phyloP scores from a whole-genome alignment of 2,113 vertebrate species.

The Coptodon bakossiorum region DNA sequence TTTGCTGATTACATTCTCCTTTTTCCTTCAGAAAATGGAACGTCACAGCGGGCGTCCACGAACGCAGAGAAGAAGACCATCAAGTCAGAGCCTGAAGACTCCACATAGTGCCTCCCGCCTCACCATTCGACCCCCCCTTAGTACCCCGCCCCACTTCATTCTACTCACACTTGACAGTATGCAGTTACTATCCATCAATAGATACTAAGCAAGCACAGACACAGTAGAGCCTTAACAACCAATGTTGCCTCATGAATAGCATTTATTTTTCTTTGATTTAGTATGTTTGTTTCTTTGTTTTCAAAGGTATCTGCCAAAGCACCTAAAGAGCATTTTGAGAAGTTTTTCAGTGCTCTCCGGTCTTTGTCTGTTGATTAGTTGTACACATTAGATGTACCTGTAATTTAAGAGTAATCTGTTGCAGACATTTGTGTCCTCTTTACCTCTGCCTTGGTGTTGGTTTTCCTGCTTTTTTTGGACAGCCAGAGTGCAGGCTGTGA shows the following conservation, averaged over 20 bases:
- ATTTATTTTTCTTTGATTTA: slow-evolving; percentile 64
- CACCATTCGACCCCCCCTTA: neutral
- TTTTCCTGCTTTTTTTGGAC: slow-evolving; percentile 21
- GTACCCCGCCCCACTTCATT: neutral
- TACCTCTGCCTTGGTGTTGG: slow-evolving; percentile 29
- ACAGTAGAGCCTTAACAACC: slow-evolving; percentile 96
- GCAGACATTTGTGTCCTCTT: slow-evolving; percentile 11
- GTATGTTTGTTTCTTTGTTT: slow-evolving; percentile 41
- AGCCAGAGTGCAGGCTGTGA: neutral
- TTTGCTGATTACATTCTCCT: neutral
- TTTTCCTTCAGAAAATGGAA: slow-evolving; percentile 79
- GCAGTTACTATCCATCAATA: slow-evolving; percentile 67
- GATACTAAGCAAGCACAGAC: slow-evolving; percentile 80
- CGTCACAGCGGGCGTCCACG: slow-evolving; percentile 80
- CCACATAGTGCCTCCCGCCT: slow-evolving; percentile 81
- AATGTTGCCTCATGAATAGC: slow-evolving; percentile 87
- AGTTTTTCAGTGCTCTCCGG: slow-evolving; percentile 18
- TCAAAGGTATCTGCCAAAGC: slow-evolving; percentile 80
- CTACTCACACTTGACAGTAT: slow-evolving; percentile 69
- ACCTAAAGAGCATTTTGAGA: slow-evolving; percentile 52
- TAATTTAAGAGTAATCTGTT: slow-evolving; percentile 15
- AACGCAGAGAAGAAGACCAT: slow-evolving; percentile 85
- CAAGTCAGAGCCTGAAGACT: slow-evolving; percentile 95
- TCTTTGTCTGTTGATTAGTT: slow-evolving; percentile 42
- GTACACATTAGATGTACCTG: slow-evolving; percentile 6